phyloP scores from a whole-genome alignment of 2,797 vertebrate genomes.

The Momotus momota region DNA sequence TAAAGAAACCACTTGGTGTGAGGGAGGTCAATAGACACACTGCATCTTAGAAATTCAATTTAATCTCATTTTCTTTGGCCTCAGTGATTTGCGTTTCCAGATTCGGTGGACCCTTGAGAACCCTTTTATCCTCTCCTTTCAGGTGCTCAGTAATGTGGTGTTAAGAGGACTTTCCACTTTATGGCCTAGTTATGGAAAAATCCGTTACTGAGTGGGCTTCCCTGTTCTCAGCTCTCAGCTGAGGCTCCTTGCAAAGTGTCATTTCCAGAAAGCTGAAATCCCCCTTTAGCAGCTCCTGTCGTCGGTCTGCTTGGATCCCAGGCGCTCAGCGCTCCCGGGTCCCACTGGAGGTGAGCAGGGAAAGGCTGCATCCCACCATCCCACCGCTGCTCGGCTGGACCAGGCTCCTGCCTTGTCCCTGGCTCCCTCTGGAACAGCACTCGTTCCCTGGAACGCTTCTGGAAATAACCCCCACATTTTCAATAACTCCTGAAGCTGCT shows the following conservation, averaged over 20 bases:
- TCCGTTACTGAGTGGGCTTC: background rate
- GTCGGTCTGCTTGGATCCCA: too few relatives aligned
- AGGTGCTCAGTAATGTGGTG: background rate
- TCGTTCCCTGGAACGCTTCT: background rate
- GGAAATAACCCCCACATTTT: rapidly evolving
- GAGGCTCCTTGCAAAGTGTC: background rate
- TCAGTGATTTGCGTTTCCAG: slow-evolving; percentile 17
- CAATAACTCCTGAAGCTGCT: background rate
- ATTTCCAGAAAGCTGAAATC: background rate
- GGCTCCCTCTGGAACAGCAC: rapidly evolving
- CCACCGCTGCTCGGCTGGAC: background rate
- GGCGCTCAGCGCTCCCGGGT: rapidly evolving
- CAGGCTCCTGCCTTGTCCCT: background rate
- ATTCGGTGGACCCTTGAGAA: slow-evolving; percentile 19
- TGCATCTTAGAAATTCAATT: background rate
- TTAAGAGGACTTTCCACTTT: slow-evolving; percentile 7
- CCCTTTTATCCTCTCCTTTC: slow-evolving; percentile 7
- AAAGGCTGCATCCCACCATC: background rate
- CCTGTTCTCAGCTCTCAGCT: background rate
- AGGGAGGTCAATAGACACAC: background rate
- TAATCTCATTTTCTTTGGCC: slow-evolving; percentile 52
- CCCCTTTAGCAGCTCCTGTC: rapidly evolving
- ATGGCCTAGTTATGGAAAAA: slow-evolving; percentile 26
- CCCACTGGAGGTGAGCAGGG: background rate
- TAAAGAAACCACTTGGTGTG: background rate